A percentile compares a stretch with the other conserved stretches of the same genome.
These are phyloP conservation scores for Ptychochromis oligacanthus DNA, from an alignment of 2,113 vertebrate genomes.

Conservation along the genomic window DNA sequence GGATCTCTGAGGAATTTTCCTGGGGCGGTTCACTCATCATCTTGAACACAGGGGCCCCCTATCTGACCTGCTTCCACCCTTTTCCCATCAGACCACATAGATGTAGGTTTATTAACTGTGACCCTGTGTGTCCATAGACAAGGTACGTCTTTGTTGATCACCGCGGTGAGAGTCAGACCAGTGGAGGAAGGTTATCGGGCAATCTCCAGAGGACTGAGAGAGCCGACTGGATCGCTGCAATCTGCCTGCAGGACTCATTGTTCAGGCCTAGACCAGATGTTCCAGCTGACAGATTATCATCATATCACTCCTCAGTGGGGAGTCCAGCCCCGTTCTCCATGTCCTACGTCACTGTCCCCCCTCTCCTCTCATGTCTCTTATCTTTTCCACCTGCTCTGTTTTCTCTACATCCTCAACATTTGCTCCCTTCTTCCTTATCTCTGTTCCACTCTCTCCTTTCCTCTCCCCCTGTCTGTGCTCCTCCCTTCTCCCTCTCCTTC, in stretches of 20 bases:
- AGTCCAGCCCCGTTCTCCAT: not conserved
- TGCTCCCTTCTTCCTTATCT: not conserved
- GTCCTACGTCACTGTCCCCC: not conserved
- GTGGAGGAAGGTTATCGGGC: conserved; percentile 43
- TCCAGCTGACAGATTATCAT: conserved; percentile 66
- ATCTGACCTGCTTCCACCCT: conserved; percentile 11
- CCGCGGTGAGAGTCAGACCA: not conserved
- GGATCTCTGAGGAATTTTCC: conserved; percentile 50
- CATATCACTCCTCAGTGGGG: conserved; percentile 46
- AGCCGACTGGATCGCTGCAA: not conserved
- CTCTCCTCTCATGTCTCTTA: not conserved
- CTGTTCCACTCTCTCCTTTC: not conserved
- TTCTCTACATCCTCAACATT: not conserved
- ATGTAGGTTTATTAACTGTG: conserved; percentile 55
- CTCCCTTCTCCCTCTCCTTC: not conserved
- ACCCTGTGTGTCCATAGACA: conserved; percentile 39
- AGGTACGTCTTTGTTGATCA: conserved; percentile 59
- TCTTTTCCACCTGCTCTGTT: conserved; percentile 6
- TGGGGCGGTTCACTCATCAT: conserved; percentile 29
- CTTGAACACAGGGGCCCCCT: conserved; percentile 37
- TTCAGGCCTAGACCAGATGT: conserved; percentile 63
- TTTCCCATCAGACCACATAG: conserved; percentile 23
- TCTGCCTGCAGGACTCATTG: conserved; percentile 50
- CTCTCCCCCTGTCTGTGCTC: not conserved
- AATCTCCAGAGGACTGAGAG: conserved; percentile 35